Evolutionary conservation across 2,888 invertebrate genomes (phyloP), one percentile per base, ranked within the genome.

Genomic region (Lydus trimaculatus): DNA sequence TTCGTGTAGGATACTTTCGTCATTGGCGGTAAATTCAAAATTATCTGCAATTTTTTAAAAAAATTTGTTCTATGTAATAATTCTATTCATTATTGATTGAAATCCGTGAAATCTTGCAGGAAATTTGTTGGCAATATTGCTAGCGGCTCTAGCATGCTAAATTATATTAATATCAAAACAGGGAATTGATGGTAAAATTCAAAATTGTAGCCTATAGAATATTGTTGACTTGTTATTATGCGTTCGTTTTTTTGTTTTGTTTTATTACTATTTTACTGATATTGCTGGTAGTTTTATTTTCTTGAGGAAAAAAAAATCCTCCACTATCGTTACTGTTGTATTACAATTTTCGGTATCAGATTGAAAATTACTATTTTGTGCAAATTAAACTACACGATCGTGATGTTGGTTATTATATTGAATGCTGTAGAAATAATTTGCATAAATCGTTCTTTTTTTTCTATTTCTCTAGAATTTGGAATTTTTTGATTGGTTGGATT

Each of bases 301-400:
- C 7, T n/a, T 17, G n/a, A 43, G 8, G 17, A n/a, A 43, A 17
- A 43, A 36, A 43, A 43, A 43, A 80, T 79, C 73, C 75, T 76
- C 78, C 77, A 81, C 56, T 56, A 56, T 56, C 28, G 56, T 56
- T 56, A 56, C 56, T 56, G 56, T 28, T 56, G 56, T 56, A 77
- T 80, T 81, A 82, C 80, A 82, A 83, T 82, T 83, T 62, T 83
- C 76, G 80, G 80, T 84, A 84, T 85, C 84, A 84, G 85, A 85
- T 84, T 84, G 85, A 84, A 84, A 84, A 83, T 84, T 84, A 82
- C 84, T 83, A 84, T 84, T 85, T 84, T 83, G 82, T 79, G 80
- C 81, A 83, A 84, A 84, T 84, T 84, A 83, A 83, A 84, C 83
- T 83, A 82, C 83, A 80, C 56, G 79, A 75, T 76, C 71, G 72